Percentiles rank a stretch among this genome's conserved stretches.
Conservation (phyloP, 2,888 invertebrate species). For the Aphodius sticticus region DNA sequence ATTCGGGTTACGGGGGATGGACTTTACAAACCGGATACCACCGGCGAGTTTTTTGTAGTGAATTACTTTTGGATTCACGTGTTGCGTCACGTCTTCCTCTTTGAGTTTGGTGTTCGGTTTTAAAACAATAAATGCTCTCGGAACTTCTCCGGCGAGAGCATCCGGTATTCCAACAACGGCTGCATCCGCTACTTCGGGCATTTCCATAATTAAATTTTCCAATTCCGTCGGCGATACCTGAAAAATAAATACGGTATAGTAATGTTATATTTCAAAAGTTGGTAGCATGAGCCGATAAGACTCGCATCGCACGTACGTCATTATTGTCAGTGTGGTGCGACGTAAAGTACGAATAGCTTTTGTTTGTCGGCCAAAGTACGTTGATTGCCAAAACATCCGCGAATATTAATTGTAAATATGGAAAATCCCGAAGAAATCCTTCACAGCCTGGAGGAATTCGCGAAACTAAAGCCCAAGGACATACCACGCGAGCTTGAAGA, state of each 20-base stretch:
- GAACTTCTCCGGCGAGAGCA: conserved; percentile 75
- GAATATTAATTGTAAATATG: conserved; percentile 60
- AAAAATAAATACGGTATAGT: background rate
- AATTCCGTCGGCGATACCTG: conserved; percentile 88
- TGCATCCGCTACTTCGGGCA: conserved; percentile 76
- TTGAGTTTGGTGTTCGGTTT: conserved; percentile 64
- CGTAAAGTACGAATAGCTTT: conserved; percentile 28
- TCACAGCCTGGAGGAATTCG: conserved; percentile 84
- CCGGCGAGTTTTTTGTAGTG: conserved; percentile 77
- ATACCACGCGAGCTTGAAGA: conserved; percentile 91
- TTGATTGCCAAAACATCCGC: conserved; percentile 24
- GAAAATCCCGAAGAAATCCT: conserved; percentile 87
- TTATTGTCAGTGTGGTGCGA: conserved; percentile 42
- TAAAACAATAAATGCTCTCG: conserved; percentile 76
- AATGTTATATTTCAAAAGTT: conserved; percentile 14
- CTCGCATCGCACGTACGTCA: conserved; percentile 38
- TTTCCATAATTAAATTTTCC: conserved; percentile 77
- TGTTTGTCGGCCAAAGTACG: conserved; percentile 43
- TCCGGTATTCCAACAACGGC: conserved; percentile 82
- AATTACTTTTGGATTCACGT: conserved; percentile 71
- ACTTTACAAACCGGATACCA: conserved; percentile 73
- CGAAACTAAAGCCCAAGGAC: conserved; percentile 77
- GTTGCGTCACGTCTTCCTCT: conserved; percentile 66
- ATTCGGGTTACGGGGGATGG: conserved; percentile 77
- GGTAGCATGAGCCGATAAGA: conserved; percentile 9